A percentile compares a stretch with the other conserved stretches of the same genome.
Conservation (phyloP, 2,113 vertebrate species). For the Manacus vitellinus region DNA sequence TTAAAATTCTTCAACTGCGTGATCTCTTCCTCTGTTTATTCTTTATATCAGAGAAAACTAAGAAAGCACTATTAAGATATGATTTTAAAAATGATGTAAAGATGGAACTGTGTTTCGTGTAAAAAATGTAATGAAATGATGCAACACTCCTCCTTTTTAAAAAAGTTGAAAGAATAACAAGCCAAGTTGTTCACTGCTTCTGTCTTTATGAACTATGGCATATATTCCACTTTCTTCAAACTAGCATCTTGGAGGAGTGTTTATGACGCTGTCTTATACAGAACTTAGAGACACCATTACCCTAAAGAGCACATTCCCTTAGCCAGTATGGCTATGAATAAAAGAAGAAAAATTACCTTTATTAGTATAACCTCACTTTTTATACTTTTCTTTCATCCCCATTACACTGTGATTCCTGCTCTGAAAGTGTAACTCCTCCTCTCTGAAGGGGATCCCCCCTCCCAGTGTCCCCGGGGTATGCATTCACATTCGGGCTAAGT, state of each 20-base stretch:
- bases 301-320: neutral
- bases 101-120: neutral
- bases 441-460: neutral
- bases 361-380: neutral
- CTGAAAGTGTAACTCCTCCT: neutral
- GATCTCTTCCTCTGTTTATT: neutral
- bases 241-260: neutral
- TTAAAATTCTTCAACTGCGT: neutral
- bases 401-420: neutral
- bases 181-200: neutral
- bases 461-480: rapidly evolving
- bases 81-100: neutral
- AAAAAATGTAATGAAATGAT: neutral
- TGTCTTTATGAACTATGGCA: neutral
- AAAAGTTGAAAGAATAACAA: neutral
- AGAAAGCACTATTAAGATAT: neutral
- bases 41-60: neutral
- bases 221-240: neutral
- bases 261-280: neutral
- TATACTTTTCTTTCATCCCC: neutral
- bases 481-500: neutral
- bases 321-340: neutral
- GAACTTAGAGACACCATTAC: neutral
- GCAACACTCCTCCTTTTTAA: neutral
- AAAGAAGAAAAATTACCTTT: neutral